These are phyloP conservation scores for Microcebus tavaratra DNA, from an alignment of 2,113 vertebrate species.

Conservation along the genomic window DNA sequence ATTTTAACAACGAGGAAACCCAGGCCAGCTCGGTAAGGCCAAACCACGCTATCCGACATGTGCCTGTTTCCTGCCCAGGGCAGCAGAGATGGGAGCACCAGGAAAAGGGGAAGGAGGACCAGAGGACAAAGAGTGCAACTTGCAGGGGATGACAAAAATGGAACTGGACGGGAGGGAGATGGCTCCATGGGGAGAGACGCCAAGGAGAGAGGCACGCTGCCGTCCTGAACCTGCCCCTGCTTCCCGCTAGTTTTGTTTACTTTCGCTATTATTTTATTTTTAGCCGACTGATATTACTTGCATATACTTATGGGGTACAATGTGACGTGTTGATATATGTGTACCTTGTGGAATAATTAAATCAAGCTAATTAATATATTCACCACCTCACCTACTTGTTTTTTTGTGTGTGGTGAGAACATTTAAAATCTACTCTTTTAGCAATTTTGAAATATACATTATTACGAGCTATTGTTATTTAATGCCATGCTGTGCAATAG, in stretches of 20 bases:
- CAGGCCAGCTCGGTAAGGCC: background rate
- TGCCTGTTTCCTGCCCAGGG: too few species aligned
- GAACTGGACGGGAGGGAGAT: background rate
- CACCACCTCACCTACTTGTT: background rate
- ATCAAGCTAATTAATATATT: background rate
- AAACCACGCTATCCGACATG: fast-evolving
- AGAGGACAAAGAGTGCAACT: fast-evolving
- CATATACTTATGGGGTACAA: background rate
- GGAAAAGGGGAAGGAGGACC: too few species aligned
- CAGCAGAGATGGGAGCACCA: too few species aligned
- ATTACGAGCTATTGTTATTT: background rate
- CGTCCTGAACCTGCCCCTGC: too few species aligned
- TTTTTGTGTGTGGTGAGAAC: background rate
- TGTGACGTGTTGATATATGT: background rate
- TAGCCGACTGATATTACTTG: background rate
- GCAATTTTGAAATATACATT: background rate
- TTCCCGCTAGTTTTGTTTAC: background rate
- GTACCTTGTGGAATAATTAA: background rate
- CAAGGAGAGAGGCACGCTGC: fast-evolving
- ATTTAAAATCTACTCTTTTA: background rate
- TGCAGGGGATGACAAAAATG: background rate
- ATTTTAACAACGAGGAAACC: background rate
- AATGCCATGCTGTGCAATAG: background rate
- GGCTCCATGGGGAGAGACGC: background rate
- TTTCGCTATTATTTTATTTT: background rate